A percentile compares a stretch with the other conserved stretches of the same genome.
These are phyloP conservation scores for Crossaster papposus DNA, from an alignment of 53 echinoderm and acorn worm species.

Conservation along the genomic window DNA sequence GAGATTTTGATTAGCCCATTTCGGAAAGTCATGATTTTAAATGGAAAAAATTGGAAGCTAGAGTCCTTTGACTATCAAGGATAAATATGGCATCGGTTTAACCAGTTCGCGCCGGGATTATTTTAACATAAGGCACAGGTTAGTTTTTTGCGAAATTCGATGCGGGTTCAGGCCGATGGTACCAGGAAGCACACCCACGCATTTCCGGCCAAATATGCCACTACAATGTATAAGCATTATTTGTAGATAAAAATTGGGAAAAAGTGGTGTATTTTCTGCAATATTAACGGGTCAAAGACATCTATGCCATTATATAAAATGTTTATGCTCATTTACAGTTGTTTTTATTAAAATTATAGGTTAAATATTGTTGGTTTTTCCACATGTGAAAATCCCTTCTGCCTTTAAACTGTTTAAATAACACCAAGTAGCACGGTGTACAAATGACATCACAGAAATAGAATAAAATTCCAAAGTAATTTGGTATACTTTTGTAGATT, in stretches of 20 bases:
- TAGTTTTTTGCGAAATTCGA: no score
- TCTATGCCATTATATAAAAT: slow-evolving; percentile 1
- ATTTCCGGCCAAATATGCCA: no score
- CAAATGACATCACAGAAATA: no score
- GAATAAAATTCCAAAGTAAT: not conserved
- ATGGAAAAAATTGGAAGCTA: not conserved
- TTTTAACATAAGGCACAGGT: no score
- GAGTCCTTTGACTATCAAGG: not conserved
- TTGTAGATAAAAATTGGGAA: not conserved
- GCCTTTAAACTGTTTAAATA: no score
- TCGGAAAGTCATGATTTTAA: not conserved
- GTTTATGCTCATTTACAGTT: not conserved
- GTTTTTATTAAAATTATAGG: not conserved
- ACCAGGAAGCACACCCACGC: no score
- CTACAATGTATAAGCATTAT: not conserved
- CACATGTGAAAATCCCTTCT: no score
- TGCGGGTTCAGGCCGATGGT: no score
- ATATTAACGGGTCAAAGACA: slow-evolving; percentile 18
- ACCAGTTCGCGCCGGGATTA: no score
- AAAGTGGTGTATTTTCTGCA: not conserved
- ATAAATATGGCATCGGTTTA: no score
- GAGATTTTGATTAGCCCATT: not conserved
- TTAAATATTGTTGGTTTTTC: no score
- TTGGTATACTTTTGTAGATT: not conserved
- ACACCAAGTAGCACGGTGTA: no score